Conservation (phyloP, 2,888 invertebrate species). For the Megalurothrips usitatus region DNA sequence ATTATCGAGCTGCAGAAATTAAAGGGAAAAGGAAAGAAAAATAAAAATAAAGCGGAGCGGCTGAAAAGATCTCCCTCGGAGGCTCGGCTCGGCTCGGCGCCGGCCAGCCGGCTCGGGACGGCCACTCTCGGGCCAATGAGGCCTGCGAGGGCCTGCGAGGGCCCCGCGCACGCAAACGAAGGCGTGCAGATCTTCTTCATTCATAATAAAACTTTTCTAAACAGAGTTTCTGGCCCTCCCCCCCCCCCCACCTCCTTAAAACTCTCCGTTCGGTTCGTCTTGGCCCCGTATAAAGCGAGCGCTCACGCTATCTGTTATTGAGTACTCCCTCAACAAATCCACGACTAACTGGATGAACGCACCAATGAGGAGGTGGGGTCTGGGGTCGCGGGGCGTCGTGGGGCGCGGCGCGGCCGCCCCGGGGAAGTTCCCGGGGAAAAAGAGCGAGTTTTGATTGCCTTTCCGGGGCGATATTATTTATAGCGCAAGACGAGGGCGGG, state of each 20-base stretch:
- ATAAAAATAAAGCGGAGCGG: background rate
- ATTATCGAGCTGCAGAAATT: constrained; percentile 16
- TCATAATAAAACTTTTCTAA: constrained; percentile 25
- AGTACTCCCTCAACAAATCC: constrained; percentile 8
- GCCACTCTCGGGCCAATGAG: background rate
- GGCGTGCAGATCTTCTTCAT: constrained; percentile 14
- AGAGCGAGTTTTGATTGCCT: background rate
- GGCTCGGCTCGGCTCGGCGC: background rate
- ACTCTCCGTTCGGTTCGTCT: background rate
- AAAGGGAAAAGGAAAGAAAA: constrained; percentile 9
- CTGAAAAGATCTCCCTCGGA: constrained; percentile 17
- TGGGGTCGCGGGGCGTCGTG: background rate
- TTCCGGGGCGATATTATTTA: too few relatives aligned
- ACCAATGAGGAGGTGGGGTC: background rate
- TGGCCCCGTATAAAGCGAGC: background rate
- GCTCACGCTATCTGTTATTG: background rate
- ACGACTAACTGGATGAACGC: constrained; percentile 12
- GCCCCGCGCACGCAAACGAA: background rate
- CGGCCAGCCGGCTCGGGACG: background rate
- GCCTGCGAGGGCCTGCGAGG: background rate
- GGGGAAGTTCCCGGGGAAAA: background rate
- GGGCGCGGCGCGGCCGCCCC: background rate
- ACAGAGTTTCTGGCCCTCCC: constrained; percentile 17
- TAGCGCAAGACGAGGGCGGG: background rate
- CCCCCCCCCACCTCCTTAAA: background rate